Conservation (phyloP, 2,888 invertebrate genomes). For the Papilio protenor region DNA sequence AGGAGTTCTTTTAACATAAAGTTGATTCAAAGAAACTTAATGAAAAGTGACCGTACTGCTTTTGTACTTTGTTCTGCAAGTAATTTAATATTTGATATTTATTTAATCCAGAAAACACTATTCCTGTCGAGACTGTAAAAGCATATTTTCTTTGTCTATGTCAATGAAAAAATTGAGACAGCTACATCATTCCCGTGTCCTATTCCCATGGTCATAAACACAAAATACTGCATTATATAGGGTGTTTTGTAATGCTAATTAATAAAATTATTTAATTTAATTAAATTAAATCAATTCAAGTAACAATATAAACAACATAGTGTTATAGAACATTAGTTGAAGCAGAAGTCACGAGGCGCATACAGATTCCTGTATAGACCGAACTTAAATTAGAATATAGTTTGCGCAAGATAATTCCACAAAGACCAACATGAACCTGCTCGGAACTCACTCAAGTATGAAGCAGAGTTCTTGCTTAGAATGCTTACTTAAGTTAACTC, state of each 20-base stretch:
- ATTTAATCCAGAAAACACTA: background rate
- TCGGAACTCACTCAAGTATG: constrained; percentile 11
- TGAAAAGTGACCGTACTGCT: constrained; percentile 8
- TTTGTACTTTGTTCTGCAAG: background rate
- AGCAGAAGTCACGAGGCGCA: constrained; percentile 1
- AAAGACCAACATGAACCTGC: constrained; percentile 30
- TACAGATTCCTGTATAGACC: constrained; percentile 1
- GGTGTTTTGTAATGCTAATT: background rate
- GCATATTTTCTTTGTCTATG: background rate
- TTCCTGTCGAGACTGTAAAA: background rate
- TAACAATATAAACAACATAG: background rate
- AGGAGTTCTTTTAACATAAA: constrained; percentile 18
- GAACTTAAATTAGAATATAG: constrained; percentile 28
- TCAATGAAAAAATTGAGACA: background rate
- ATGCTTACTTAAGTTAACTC: constrained; percentile 23
- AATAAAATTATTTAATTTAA: background rate
- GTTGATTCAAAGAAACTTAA: constrained; percentile 3
- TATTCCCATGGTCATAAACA: background rate
- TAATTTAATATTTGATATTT: background rate
- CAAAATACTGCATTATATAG: background rate
- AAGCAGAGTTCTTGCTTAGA: constrained; percentile 3
- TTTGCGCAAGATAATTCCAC: constrained; percentile 27
- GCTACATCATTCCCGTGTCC: too few relatives aligned
- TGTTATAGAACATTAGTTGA: background rate
- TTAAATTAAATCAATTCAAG: background rate